Conservation (phyloP, 2,888 invertebrate species). For the Tetramorium bicarinatum region DNA sequence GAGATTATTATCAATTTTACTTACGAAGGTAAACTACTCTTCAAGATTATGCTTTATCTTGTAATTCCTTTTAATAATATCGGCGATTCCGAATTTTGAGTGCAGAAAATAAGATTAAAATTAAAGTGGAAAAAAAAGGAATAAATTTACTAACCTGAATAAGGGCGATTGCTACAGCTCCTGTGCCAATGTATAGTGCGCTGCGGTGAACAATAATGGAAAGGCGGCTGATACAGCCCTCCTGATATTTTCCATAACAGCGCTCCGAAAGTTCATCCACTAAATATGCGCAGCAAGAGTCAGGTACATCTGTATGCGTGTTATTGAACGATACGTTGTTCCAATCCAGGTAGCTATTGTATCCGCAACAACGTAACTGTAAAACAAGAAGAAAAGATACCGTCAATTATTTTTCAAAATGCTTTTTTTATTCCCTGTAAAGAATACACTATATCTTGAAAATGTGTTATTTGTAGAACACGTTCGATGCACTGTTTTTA, state of each 20-base stretch:
- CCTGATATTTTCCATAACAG: constrained; percentile 81
- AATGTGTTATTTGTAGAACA: background rate
- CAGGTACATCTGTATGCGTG: constrained; percentile 86
- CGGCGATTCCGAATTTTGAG: background rate
- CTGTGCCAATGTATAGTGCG: constrained; percentile 91
- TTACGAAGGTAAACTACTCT: background rate
- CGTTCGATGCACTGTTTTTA: background rate
- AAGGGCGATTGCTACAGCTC: constrained; percentile 93
- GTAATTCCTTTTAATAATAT: background rate
- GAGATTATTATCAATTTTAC: background rate
- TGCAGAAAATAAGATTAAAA: background rate
- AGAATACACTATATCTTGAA: background rate
- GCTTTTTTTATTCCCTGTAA: background rate
- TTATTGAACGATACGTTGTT: constrained; percentile 86
- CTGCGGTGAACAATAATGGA: constrained; percentile 90
- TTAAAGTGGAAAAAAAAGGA: background rate
- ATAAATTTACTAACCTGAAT: constrained; percentile 89
- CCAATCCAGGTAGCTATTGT: constrained; percentile 83
- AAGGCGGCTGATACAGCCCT: constrained; percentile 89
- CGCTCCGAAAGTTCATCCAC: constrained; percentile 73
- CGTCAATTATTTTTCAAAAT: constrained; percentile 1
- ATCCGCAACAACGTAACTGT: constrained; percentile 86
- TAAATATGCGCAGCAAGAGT: constrained; percentile 88
- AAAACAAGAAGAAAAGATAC: constrained; percentile 25
- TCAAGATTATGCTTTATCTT: background rate